Conservation (phyloP, 2,113 vertebrate genomes). For the Prinia subflava region DNA sequence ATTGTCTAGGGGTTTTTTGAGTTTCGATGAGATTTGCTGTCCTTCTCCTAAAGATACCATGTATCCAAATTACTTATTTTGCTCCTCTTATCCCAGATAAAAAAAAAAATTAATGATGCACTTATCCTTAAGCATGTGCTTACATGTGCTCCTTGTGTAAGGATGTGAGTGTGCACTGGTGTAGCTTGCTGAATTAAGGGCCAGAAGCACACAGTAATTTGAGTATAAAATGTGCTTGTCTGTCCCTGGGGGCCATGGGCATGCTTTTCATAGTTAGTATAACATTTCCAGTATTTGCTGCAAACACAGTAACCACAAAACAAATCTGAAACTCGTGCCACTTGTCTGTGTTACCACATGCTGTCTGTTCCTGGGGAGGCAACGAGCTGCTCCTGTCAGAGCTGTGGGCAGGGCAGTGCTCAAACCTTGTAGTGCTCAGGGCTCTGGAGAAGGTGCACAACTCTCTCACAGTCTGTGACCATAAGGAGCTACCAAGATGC, state of each 20-base stretch:
- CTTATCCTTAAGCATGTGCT: not conserved
- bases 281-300: constrained; percentile 12
- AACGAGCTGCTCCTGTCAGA: not conserved
- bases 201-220: constrained; percentile 1
- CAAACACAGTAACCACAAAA: not conserved
- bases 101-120: not conserved
- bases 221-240: not conserved
- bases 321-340: constrained; percentile 11
- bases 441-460: not conserved
- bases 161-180: not conserved
- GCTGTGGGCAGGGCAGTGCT: not conserved
- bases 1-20: not conserved
- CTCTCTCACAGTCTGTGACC: constrained; percentile 1
- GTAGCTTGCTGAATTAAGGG: not conserved
- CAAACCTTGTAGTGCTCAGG: not conserved
- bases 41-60: not conserved
- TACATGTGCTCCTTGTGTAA: not conserved
- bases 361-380: not conserved
- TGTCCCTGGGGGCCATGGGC: not conserved
- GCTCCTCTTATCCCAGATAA: not conserved
- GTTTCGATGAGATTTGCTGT: not conserved
- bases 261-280: not conserved
- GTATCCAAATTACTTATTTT: not conserved
- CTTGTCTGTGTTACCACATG: not conserved
- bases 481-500: not conserved